Evolutionary conservation across 2,113 vertebrate genomes (phyloP).

Genomic region (Elgaria multicarinata): DNA sequence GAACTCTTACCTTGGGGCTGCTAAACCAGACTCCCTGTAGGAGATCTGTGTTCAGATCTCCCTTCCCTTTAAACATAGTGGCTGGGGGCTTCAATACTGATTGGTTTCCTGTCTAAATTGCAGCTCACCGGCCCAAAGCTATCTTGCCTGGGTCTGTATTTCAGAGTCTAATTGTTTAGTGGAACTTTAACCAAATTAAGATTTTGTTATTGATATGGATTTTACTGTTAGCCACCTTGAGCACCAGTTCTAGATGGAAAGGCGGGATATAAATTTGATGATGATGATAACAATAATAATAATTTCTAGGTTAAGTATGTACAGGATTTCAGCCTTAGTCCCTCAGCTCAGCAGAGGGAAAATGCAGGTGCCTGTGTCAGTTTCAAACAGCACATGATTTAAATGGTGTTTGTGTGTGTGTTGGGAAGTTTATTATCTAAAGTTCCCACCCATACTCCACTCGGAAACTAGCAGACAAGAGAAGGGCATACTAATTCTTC

Average conservation of each 20-base stretch:
- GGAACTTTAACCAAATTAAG: not conserved
- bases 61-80: too few species aligned
- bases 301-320: not conserved
- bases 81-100: too few species aligned
- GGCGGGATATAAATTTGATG: too few species aligned
- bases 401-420: too few species aligned
- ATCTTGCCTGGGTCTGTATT: not conserved
- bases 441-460: not conserved
- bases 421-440: not conserved
- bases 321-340: not conserved
- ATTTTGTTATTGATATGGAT: too few species aligned
- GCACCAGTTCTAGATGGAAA: too few species aligned
- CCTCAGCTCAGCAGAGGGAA: too few species aligned
- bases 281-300: too few species aligned
- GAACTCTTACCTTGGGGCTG: not conserved
- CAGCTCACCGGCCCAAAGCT: not conserved
- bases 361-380: not conserved
- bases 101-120: not conserved
- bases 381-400: not conserved
- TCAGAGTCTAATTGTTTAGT: not conserved
- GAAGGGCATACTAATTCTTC: not conserved
- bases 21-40: not conserved
- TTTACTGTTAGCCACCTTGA: too few species aligned
- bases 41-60: not conserved
- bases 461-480: not conserved